Conservation (phyloP, 1,140 invertebrate genomes). For the Archegozetes longisetosus region DNA sequence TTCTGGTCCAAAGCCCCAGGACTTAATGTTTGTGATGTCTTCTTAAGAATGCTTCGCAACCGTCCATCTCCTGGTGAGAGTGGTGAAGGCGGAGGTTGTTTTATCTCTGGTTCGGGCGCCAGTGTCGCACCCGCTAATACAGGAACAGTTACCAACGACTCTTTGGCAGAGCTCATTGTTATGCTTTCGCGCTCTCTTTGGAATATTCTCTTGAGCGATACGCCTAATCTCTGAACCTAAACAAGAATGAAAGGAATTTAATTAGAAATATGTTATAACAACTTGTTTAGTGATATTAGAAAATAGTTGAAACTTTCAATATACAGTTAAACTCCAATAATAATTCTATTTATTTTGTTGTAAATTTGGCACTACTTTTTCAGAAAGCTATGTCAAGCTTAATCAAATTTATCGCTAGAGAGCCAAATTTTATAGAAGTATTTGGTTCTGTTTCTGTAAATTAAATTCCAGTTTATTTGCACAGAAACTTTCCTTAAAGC, state of each 20-base stretch:
- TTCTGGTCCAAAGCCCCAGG: not conserved
- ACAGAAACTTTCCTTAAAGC: too few relatives aligned
- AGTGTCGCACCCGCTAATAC: not conserved
- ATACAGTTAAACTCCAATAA: too few relatives aligned
- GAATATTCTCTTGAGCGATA: constrained; percentile 2
- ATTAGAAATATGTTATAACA: not conserved
- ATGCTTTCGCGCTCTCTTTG: constrained; percentile 6
- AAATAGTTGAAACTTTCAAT: too few relatives aligned
- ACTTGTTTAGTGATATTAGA: too few relatives aligned
- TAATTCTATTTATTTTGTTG: too few relatives aligned
- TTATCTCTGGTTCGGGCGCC: not conserved
- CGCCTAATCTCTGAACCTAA: constrained; percentile 2
- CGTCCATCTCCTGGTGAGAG: not conserved
- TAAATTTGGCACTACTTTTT: too few relatives aligned
- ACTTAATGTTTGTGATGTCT: constrained; percentile 9
- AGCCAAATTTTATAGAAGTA: too few relatives aligned
- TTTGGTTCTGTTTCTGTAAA: too few relatives aligned
- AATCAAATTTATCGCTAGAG: too few relatives aligned
- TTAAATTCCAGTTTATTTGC: too few relatives aligned
- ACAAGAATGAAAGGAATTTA: not conserved
- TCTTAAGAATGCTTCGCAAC: constrained; percentile 8
- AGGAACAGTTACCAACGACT: not conserved
- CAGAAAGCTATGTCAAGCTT: too few relatives aligned
- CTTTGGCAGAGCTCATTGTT: not conserved
- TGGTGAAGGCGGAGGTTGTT: not conserved